A percentile compares a stretch with the other conserved stretches of the same genome.
phyloP scores from a whole-genome alignment of 2,113 vertebrate genomes.

The Chlamydotis undulata region DNA sequence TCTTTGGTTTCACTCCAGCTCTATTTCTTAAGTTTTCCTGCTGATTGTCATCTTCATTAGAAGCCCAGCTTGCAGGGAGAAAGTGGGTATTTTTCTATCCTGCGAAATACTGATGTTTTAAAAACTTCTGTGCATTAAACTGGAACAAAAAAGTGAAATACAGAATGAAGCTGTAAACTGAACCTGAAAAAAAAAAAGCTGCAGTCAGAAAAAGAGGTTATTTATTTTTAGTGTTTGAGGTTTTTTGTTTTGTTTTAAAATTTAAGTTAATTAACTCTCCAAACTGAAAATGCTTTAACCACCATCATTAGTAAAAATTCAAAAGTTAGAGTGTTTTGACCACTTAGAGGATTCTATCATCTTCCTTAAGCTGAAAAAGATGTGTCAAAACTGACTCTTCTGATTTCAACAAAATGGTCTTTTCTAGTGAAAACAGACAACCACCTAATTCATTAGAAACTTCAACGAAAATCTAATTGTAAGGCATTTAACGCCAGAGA shows the following conservation, averaged over 20 bases:
- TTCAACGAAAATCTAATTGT: neutral
- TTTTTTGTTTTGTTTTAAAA: neutral
- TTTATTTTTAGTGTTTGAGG: neutral
- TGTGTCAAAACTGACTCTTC: neutral
- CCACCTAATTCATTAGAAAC: neutral
- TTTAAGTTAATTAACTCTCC: neutral
- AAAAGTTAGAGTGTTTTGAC: neutral
- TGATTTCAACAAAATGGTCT: neutral
- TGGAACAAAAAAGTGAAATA: neutral
- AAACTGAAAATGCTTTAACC: neutral
- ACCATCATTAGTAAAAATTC: neutral
- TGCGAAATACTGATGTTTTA: neutral
- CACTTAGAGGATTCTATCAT: neutral
- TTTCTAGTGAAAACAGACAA: neutral
- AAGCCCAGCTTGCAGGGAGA: neutral
- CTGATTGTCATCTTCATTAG: neutral
- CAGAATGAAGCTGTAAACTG: neutral
- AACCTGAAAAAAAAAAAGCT: neutral
- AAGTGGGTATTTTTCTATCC: neutral
- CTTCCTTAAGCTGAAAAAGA: neutral
- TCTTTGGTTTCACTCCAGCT: neutral
- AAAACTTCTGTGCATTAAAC: neutral
- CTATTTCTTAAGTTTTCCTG: neutral
- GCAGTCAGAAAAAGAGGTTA: neutral
- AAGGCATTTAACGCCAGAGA: neutral